Evolutionary conservation across 1,140 invertebrate species (phyloP).

Genomic region (Lordiphosa mommai): DNA sequence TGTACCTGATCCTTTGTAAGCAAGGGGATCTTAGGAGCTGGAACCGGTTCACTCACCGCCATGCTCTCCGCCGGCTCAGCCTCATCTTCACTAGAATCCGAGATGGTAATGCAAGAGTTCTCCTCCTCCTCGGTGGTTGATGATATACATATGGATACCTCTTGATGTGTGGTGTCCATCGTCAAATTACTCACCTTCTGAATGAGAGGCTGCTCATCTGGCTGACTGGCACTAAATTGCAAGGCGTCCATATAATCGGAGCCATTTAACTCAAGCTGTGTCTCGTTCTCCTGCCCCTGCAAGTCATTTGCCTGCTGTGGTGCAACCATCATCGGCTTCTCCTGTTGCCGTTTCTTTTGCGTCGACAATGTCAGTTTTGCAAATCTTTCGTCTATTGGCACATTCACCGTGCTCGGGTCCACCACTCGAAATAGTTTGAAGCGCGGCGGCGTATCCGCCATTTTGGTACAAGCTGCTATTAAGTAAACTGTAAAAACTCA

Average conservation of each 20-base stretch:
- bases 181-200: slow-evolving; percentile 42
- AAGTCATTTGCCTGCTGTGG: neutral
- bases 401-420: slow-evolving; percentile 64
- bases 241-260: slow-evolving; percentile 66
- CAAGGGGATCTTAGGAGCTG: neutral
- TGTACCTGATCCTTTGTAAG: slow-evolving; percentile 42
- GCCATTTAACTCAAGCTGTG: slow-evolving; percentile 8
- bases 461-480: slow-evolving; percentile 9
- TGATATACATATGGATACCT: slow-evolving; percentile 56
- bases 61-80: slow-evolving; percentile 27
- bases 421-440: slow-evolving; percentile 63
- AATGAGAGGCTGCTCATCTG: slow-evolving; percentile 32
- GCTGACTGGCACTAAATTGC: slow-evolving; percentile 40
- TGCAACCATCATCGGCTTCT: neutral
- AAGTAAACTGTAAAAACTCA: too few relatives aligned
- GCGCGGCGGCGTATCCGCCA: slow-evolving; percentile 36
- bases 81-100: slow-evolving; percentile 46
- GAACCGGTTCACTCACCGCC: slow-evolving; percentile 24
- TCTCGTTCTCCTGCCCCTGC: neutral
- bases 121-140: slow-evolving; percentile 48
- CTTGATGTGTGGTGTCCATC: slow-evolving; percentile 15
- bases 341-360: slow-evolving; percentile 40
- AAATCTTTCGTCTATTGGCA: slow-evolving; percentile 67
- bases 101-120: slow-evolving; percentile 58
- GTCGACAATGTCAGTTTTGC: slow-evolving; percentile 70